phyloP scores from a whole-genome alignment of 2,113 vertebrate species.

The Marmota flaviventris region DNA sequence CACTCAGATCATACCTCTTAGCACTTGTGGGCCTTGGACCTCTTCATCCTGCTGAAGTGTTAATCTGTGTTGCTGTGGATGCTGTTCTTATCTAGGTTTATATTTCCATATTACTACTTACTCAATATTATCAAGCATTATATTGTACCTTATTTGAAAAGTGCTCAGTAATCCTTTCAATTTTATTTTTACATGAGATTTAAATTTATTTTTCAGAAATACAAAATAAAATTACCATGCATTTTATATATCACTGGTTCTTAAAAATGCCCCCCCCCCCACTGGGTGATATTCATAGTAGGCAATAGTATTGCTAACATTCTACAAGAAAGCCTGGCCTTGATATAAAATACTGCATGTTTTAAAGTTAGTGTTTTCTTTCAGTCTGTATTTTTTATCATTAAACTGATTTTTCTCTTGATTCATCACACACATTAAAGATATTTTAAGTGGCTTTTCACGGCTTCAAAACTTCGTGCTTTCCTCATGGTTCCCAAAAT shows the following conservation, averaged over 20 bases:
- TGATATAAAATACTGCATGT: neutral
- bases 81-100: conserved; percentile 41
- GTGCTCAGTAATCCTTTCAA: conserved; percentile 57
- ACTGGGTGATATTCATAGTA: neutral
- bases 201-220: conserved; percentile 56
- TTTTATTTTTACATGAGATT: conserved; percentile 46
- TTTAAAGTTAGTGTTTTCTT: neutral
- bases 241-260: conserved; percentile 48
- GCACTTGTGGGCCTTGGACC: neutral
- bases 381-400: neutral
- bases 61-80: neutral
- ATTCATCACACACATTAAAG: neutral
- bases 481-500: neutral
- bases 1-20: neutral
- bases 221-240: conserved; percentile 41
- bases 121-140: conserved; percentile 51
- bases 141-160: conserved; percentile 65
- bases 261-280: conserved; percentile 48
- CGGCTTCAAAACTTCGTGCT: neutral
- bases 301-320: conserved; percentile 1
- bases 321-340: neutral
- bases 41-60: neutral
- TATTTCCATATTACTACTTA: neutral
- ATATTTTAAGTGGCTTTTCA: neutral
- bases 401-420: neutral